These are phyloP conservation scores for Eulemur macaco DNA, from an alignment of 2,113 vertebrate species.

Conservation along the genomic window DNA sequence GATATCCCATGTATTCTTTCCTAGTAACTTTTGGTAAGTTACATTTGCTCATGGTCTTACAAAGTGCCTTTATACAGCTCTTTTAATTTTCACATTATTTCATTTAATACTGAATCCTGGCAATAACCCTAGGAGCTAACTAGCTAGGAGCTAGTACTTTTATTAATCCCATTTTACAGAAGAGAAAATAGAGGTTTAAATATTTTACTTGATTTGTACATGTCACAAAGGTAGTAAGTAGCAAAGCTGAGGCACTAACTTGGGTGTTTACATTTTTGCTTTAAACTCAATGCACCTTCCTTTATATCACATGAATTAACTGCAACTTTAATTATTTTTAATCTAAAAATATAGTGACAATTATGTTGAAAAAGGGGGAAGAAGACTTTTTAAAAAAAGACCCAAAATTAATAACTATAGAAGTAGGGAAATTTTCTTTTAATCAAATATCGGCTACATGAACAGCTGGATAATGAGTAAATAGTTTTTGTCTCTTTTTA, in stretches of 20 bases:
- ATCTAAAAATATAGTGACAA: neutral
- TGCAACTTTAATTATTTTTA: neutral
- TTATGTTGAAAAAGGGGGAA: neutral
- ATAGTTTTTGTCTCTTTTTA: neutral
- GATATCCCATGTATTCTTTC: neutral
- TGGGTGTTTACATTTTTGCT: neutral
- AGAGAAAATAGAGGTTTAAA: neutral
- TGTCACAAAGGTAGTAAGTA: neutral
- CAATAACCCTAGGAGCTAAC: neutral
- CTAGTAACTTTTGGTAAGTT: constrained; percentile 24
- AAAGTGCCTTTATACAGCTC: neutral
- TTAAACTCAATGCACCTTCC: neutral
- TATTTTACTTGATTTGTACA: neutral
- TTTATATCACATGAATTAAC: neutral
- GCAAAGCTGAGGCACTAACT: neutral
- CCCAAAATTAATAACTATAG: constrained; percentile 12
- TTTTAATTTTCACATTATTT: constrained; percentile 12
- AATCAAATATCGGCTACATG: neutral
- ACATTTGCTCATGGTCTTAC: neutral
- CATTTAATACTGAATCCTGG: neutral
- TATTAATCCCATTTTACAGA: neutral
- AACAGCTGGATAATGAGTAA: neutral
- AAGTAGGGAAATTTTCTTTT: neutral
- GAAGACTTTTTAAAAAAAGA: neutral
- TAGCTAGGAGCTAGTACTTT: neutral